Conservation (phyloP, 2,888 invertebrate genomes). For the Quadroppia sp. region DNA sequence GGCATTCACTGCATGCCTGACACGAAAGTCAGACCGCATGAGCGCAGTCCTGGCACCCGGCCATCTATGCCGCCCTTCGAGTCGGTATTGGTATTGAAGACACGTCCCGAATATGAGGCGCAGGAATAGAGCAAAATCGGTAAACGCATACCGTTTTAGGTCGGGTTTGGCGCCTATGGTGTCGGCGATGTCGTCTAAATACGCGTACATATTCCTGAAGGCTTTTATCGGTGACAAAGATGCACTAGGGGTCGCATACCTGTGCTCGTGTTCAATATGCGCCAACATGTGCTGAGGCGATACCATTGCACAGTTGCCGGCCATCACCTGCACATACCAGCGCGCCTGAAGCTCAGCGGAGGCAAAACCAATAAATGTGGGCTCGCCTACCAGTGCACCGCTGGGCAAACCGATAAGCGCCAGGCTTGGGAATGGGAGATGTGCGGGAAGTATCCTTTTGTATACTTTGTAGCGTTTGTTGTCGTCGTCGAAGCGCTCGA, state of each 20-base stretch:
- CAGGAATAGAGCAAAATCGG: slow-evolving; percentile 49
- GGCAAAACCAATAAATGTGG: slow-evolving; percentile 55
- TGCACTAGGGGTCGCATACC: too few species aligned
- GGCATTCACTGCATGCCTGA: too few species aligned
- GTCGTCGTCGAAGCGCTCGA: slow-evolving; percentile 36
- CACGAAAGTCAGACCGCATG: too few species aligned
- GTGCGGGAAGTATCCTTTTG: slow-evolving; percentile 54
- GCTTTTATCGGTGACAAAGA: too few species aligned
- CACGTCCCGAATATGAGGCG: slow-evolving; percentile 52
- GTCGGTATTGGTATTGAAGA: slow-evolving; percentile 53
- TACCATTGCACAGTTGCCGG: too few species aligned
- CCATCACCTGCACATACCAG: slow-evolving; percentile 53
- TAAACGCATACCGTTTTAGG: slow-evolving; percentile 50
- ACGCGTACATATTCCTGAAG: too few species aligned
- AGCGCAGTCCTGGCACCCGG: too few species aligned
- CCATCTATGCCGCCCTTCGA: too few species aligned
- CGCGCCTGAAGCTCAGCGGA: slow-evolving; percentile 56
- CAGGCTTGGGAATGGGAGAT: slow-evolving; percentile 49
- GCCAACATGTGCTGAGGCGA: too few species aligned
- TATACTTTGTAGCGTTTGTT: slow-evolving; percentile 51
- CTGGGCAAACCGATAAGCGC: too few species aligned
- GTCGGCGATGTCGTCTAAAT: too few species aligned
- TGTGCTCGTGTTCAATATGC: too few species aligned
- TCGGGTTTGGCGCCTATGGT: slow-evolving; percentile 55
- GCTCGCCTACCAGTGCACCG: slow-evolving; percentile 55